phyloP scores from a whole-genome alignment of 2,888 invertebrate genomes.

The Coleophora flavipennella region DNA sequence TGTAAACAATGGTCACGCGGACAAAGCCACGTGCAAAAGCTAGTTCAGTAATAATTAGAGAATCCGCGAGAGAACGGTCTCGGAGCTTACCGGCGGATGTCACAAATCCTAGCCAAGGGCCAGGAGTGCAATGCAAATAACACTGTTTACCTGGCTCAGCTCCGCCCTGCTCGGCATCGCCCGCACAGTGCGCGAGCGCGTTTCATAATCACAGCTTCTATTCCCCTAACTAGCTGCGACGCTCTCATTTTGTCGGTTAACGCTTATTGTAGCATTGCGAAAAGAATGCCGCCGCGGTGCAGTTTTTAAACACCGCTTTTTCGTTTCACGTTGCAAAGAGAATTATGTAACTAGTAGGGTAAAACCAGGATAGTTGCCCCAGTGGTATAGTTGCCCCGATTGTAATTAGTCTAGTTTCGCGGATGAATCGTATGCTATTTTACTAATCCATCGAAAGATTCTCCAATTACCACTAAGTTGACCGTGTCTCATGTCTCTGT shows the following conservation, averaged over 20 bases:
- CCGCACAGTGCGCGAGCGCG: constrained; percentile 17
- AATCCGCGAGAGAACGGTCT: constrained; percentile 31
- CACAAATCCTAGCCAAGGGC: constrained; percentile 59
- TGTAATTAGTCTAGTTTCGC: too few species aligned
- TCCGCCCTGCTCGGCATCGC: constrained; percentile 21
- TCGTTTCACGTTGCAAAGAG: constrained; percentile 40
- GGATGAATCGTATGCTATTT: too few species aligned
- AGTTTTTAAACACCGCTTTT: constrained; percentile 59
- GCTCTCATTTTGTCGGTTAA: constrained; percentile 63
- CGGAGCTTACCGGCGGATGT: constrained; percentile 52
- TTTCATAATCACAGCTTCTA: constrained; percentile 63
- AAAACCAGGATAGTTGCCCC: too few species aligned
- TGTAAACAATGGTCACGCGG: too few species aligned
- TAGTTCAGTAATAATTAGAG: constrained; percentile 46
- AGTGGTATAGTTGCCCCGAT: too few species aligned
- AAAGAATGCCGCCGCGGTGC: constrained; percentile 57
- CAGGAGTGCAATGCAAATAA: constrained; percentile 55
- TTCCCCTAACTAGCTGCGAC: constrained; percentile 62
- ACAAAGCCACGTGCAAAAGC: too few species aligned
- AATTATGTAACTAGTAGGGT: constrained; percentile 47
- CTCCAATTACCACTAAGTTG: too few species aligned
- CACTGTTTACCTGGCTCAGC: constrained; percentile 48
- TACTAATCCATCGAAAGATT: too few species aligned
- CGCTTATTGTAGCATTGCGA: constrained; percentile 57
- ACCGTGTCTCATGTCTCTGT: too few species aligned